Conservation (phyloP, 2,797 vertebrate genomes). For the Coluber constrictor region DNA sequence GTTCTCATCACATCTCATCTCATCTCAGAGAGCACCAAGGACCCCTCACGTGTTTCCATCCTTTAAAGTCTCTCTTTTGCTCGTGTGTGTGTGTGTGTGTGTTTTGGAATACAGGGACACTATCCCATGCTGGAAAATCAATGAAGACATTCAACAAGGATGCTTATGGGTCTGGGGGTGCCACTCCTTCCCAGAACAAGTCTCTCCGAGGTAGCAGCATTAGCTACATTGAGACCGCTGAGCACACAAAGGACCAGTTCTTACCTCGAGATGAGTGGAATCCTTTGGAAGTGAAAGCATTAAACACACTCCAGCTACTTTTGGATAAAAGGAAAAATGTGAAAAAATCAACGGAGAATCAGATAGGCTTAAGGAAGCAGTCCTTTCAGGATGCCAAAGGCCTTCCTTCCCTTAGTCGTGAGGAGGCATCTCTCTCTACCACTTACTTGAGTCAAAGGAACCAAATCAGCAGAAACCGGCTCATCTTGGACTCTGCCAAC, state of each 20-base stretch:
- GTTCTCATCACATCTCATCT: neutral
- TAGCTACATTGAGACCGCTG: neutral
- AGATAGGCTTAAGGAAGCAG: slow-evolving; percentile 54
- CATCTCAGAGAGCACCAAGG: neutral
- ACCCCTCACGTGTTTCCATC: neutral
- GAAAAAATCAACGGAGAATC: slow-evolving; percentile 53
- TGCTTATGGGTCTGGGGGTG: fast-evolving
- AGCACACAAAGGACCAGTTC: fast-evolving
- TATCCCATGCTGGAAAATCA: neutral
- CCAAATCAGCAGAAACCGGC: neutral
- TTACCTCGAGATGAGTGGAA: fast-evolving
- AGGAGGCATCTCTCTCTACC: fast-evolving
- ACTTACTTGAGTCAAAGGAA: neutral
- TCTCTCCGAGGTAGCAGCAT: neutral
- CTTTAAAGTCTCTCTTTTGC: neutral
- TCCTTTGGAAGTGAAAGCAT: neutral
- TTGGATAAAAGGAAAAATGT: slow-evolving; percentile 39
- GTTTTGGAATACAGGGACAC: slow-evolving; percentile 8
- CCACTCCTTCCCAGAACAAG: neutral
- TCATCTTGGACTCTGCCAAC: slow-evolving; percentile 21
- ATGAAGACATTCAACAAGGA: slow-evolving; percentile 32
- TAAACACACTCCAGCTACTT: fast-evolving
- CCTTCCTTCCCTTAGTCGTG: fast-evolving
- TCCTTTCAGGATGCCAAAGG: neutral
- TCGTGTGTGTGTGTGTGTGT: neutral